Conservation (phyloP, 2,888 invertebrate species). For the Drosophila diplacantha region DNA sequence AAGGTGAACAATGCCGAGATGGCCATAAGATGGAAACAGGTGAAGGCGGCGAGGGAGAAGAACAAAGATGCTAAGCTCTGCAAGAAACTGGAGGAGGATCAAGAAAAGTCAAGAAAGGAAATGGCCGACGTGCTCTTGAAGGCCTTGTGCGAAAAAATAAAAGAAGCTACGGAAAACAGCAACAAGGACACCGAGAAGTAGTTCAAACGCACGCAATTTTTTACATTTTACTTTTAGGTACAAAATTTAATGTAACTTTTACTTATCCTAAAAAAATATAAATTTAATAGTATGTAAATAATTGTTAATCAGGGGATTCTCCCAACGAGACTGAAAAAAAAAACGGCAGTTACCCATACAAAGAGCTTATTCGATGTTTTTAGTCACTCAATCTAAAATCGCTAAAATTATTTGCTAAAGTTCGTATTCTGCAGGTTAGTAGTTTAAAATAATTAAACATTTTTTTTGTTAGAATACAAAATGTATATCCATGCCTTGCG, state of each 20-base stretch:
- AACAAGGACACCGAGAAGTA: conserved; percentile 2
- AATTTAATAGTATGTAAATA: no score
- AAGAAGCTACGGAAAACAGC: neutral
- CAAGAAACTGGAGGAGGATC: conserved; percentile 1
- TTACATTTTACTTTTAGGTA: neutral
- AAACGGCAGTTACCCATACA: no score
- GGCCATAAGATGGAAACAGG: conserved; percentile 7
- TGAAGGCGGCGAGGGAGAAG: neutral
- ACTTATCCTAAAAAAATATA: neutral
- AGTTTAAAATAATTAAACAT: no score
- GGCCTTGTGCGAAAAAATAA: conserved; percentile 13
- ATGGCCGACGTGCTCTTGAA: neutral
- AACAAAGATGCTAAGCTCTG: conserved; percentile 7
- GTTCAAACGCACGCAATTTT: neutral
- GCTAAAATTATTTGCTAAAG: no score
- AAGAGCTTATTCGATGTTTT: no score
- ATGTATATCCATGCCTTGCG: no score
- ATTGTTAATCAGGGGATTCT: no score
- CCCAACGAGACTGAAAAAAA: no score
- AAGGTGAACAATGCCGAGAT: neutral
- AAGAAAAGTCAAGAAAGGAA: neutral
- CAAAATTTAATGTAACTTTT: neutral
- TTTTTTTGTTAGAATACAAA: no score
- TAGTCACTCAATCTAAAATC: no score
- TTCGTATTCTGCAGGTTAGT: no score